These are phyloP conservation scores for Sebastes hubbsi DNA, from an alignment of 2,797 vertebrate genomes.

Conservation along the genomic window DNA sequence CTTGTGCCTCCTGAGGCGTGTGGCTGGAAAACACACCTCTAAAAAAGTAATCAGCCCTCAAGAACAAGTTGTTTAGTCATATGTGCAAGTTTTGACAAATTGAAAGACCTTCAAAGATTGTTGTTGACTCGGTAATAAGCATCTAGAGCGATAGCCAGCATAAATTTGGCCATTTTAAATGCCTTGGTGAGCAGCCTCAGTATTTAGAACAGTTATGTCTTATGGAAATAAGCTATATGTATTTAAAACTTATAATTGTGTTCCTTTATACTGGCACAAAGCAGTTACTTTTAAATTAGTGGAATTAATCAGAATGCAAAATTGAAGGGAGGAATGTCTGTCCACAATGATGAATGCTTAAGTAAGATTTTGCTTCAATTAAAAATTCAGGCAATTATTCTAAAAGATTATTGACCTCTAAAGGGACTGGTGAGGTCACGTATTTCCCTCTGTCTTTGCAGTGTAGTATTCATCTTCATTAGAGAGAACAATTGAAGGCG, in stretches of 20 bases:
- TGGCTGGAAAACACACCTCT: conserved; percentile 20
- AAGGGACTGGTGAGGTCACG: conserved; percentile 86
- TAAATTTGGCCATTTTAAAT: conserved; percentile 76
- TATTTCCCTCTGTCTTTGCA: conserved; percentile 82
- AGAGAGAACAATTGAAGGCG: conserved; percentile 88
- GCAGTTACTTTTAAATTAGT: conserved; percentile 87
- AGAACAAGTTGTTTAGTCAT: conserved; percentile 56
- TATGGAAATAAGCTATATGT: conserved; percentile 89
- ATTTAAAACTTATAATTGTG: conserved; percentile 89
- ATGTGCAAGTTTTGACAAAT: conserved; percentile 46
- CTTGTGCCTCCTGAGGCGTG: conserved; percentile 35
- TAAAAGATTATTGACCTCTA: conserved; percentile 89
- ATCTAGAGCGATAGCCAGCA: conserved; percentile 64
- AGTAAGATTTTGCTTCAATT: conserved; percentile 89
- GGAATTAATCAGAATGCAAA: conserved; percentile 86
- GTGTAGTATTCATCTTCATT: conserved; percentile 91
- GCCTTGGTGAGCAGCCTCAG: conserved; percentile 82
- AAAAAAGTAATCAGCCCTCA: conserved; percentile 47
- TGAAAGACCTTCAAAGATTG: conserved; percentile 59
- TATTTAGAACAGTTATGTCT: conserved; percentile 85
- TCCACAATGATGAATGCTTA: conserved; percentile 82
- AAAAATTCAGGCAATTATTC: conserved; percentile 90
- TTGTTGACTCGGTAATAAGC: conserved; percentile 78
- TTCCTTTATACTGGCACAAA: conserved; percentile 85
- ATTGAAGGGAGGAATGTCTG: conserved; percentile 78